phyloP scores from a whole-genome alignment of 2,797 vertebrate species.

The Sebastes wilsoni region DNA sequence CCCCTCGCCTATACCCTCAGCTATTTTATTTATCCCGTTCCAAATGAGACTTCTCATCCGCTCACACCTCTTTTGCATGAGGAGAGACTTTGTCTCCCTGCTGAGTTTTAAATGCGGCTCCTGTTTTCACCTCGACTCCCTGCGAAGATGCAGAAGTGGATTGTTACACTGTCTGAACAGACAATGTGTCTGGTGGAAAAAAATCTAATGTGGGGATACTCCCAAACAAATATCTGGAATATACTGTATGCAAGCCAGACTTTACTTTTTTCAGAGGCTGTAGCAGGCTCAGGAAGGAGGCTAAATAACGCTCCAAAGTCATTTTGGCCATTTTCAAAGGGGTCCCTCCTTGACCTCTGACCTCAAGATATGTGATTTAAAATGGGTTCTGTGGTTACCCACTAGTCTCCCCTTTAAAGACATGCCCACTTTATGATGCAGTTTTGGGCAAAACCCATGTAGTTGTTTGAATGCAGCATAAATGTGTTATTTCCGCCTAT shows the following conservation, averaged over 20 bases:
- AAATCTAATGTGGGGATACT: neutral
- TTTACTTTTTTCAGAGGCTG: too few relatives aligned
- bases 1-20: constrained; percentile 18
- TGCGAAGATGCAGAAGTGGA: constrained; percentile 28
- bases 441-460: too few relatives aligned
- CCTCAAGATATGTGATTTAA: too few relatives aligned
- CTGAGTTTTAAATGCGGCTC: constrained; percentile 47
- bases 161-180: constrained; percentile 28
- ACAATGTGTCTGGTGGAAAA: constrained; percentile 24
- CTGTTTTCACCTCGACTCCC: constrained; percentile 61
- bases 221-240: neutral
- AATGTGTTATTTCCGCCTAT: too few relatives aligned
- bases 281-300: too few relatives aligned
- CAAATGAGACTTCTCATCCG: constrained; percentile 52
- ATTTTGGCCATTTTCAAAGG: too few relatives aligned
- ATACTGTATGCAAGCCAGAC: neutral
- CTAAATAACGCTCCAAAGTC: too few relatives aligned
- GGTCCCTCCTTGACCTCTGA: too few relatives aligned
- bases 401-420: too few relatives aligned
- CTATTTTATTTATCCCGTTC: constrained; percentile 46
- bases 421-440: too few relatives aligned
- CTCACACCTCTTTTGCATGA: constrained; percentile 49
- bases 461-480: too few relatives aligned
- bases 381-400: too few relatives aligned
- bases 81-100: constrained; percentile 44